Percentiles rank a stretch among this genome's conserved stretches.
phyloP scores from a whole-genome alignment of 92 coral and sea anemone genomes.

The Actinostola sp. region DNA sequence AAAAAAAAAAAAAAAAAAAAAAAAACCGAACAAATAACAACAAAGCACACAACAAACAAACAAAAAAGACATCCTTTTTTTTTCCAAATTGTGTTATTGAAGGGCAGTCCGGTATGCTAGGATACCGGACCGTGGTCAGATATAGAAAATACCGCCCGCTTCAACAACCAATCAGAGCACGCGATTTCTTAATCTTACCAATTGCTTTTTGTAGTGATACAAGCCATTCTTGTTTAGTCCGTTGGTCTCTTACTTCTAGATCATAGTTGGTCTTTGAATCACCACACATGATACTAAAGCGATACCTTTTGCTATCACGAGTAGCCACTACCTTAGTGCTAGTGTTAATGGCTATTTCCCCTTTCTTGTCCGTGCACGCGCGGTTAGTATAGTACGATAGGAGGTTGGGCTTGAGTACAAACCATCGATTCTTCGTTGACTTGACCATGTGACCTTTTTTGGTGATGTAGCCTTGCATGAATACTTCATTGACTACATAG shows the following conservation, averaged over 20 bases:
- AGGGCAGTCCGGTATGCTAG: too few relatives aligned
- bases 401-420: slow-evolving; percentile 79
- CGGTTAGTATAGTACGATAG: slow-evolving; percentile 78
- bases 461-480: slow-evolving; percentile 84
- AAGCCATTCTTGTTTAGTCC: slow-evolving; percentile 93
- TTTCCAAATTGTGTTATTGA: too few relatives aligned
- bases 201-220: slow-evolving; percentile 85
- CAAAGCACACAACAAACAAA: too few relatives aligned
- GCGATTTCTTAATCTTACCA: slow-evolving; percentile 69
- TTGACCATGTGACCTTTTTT: slow-evolving; percentile 94
- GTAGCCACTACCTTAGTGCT: slow-evolving; percentile 73
- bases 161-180: too few relatives aligned
- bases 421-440: slow-evolving; percentile 89
- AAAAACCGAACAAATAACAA: too few relatives aligned
- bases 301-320: slow-evolving; percentile 70
- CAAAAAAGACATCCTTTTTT: too few relatives aligned
- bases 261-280: slow-evolving; percentile 71
- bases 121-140: too few relatives aligned
- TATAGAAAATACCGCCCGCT: not conserved
- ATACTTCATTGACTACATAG: slow-evolving; percentile 69
- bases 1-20: too few relatives aligned
- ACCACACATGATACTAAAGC: slow-evolving; percentile 78
- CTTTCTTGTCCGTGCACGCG: slow-evolving; percentile 78
- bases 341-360: slow-evolving; percentile 67
- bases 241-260: slow-evolving; percentile 82